Conservation (phyloP, 2,888 invertebrate genomes). For the Quadroppia sp. region DNA sequence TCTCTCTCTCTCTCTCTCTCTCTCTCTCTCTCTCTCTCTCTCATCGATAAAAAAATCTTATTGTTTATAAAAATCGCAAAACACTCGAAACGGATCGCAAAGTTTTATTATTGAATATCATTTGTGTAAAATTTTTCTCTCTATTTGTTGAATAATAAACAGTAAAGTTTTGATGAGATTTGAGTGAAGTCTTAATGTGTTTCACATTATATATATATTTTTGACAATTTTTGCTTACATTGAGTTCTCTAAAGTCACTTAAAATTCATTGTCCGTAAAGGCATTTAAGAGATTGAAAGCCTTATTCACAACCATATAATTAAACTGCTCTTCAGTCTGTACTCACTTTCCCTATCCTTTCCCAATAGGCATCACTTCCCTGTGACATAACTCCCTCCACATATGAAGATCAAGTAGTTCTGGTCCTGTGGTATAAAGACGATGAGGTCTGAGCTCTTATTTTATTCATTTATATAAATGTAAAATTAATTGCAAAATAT, state of each 20-base stretch:
- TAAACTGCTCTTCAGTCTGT: background rate
- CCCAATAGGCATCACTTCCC: conserved; percentile 36
- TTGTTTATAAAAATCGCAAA: no score
- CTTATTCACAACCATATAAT: background rate
- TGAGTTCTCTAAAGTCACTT: conserved; percentile 2
- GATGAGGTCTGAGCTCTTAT: conserved; percentile 35
- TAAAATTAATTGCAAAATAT: no score
- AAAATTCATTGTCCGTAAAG: conserved; percentile 14
- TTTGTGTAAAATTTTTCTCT: no score
- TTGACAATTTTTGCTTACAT: background rate
- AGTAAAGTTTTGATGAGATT: background rate
- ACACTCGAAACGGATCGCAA: no score
- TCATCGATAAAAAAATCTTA: no score
- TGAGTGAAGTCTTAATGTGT: background rate
- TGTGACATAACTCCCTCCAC: conserved; percentile 43
- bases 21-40: no score
- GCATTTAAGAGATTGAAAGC: conserved; percentile 5
- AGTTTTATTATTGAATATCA: no score
- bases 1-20: no score
- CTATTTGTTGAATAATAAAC: background rate
- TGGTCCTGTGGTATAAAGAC: conserved; percentile 43
- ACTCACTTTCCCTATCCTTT: background rate
- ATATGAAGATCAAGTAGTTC: conserved; percentile 40
- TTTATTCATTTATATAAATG: no score
- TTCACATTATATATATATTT: background rate